These are phyloP conservation scores for Cantharis flavilabris DNA, from an alignment of 2,888 invertebrate genomes.

Conservation along the genomic window DNA sequence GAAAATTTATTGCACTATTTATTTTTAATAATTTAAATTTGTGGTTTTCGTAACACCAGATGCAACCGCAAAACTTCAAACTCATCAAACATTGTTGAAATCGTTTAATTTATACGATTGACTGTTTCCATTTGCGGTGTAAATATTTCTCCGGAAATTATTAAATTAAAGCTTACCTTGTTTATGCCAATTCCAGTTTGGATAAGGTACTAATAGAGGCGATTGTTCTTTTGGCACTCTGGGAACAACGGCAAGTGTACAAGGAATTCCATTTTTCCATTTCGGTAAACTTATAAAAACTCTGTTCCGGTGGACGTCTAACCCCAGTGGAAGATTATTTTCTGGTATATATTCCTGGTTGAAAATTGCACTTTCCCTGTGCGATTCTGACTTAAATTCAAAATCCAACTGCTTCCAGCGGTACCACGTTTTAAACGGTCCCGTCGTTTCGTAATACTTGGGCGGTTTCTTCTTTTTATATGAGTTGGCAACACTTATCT, in stretches of 20 bases:
- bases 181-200: conserved; percentile 72
- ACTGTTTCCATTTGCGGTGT: not conserved
- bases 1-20: not conserved
- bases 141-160: not conserved
- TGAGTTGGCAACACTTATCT: not conserved
- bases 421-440: conserved; percentile 66
- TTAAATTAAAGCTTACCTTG: conserved; percentile 54
- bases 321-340: conserved; percentile 75
- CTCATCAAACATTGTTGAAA: not conserved
- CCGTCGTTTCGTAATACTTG: conserved; percentile 55
- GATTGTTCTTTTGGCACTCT: conserved; percentile 60
- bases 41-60: not conserved
- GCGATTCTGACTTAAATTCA: conserved; percentile 65
- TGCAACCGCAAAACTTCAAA: not conserved
- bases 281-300: conserved; percentile 78
- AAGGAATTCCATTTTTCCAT: conserved; percentile 77
- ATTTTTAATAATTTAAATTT: not conserved
- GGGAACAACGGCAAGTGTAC: conserved; percentile 71
- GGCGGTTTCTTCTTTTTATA: not conserved
- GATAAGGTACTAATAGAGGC: conserved; percentile 74
- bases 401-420: conserved; percentile 79
- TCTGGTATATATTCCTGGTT: conserved; percentile 68
- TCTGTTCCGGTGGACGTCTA: conserved; percentile 70
- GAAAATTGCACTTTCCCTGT: conserved; percentile 63
- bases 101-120: not conserved